Evolutionary conservation across 1,140 invertebrate genomes (phyloP).

Genomic region (Sycophaga agraensis): DNA sequence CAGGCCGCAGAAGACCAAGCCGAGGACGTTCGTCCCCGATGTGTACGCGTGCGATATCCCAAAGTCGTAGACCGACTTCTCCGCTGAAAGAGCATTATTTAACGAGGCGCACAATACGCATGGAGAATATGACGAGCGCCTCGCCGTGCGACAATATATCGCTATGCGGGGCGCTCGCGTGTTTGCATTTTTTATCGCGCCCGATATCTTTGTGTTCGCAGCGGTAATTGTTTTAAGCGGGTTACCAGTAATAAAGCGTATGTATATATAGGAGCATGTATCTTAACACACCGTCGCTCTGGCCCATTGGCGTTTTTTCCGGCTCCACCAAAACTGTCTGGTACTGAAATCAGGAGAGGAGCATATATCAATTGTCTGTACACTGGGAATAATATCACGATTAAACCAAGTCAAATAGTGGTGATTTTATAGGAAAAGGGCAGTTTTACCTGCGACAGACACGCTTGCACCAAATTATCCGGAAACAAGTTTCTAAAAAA

Average conservation of each 20-base stretch:
- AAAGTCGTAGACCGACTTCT: constrained; percentile 54
- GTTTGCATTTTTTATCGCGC: too few species aligned
- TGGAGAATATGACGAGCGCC: too few species aligned
- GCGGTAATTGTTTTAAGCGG: too few species aligned
- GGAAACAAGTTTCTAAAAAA: constrained; percentile 60
- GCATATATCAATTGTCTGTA: neutral
- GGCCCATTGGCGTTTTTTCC: constrained; percentile 25
- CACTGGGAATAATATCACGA: neutral
- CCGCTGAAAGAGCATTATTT: too few species aligned
- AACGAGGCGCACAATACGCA: too few species aligned
- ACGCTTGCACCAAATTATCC: constrained; percentile 67
- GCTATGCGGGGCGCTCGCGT: too few species aligned
- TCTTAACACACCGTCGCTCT: constrained; percentile 23
- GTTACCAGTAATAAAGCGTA: too few species aligned
- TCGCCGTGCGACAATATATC: too few species aligned
- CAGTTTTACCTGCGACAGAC: constrained; percentile 55
- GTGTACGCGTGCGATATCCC: constrained; percentile 47
- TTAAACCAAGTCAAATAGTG: neutral
- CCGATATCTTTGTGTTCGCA: too few species aligned
- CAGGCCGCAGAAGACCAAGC: constrained; percentile 62
- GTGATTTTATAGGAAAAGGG: neutral
- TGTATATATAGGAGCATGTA: too few species aligned
- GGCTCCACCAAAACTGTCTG: constrained; percentile 43
- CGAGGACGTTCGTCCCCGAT: constrained; percentile 62
- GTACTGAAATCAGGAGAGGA: constrained; percentile 41